A percentile compares a stretch with the other conserved stretches of the same genome.
These are phyloP conservation scores for Rotaria magnacalcarata DNA, from an alignment of 2,888 invertebrate species.

Conservation along the genomic window DNA sequence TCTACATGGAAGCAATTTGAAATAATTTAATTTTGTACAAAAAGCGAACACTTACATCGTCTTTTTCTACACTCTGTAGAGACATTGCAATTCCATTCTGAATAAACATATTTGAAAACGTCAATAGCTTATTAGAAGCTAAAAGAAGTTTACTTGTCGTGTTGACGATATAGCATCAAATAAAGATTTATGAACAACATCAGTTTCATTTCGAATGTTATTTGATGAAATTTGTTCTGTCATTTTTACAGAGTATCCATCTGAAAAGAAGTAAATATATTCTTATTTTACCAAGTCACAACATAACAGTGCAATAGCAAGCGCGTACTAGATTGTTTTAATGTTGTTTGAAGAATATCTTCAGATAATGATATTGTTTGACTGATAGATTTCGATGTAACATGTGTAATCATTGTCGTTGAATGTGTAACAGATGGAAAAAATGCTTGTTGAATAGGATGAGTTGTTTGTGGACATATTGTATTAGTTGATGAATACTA, in stretches of 20 bases:
- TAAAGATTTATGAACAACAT: background rate
- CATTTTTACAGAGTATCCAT: background rate
- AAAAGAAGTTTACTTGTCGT: background rate
- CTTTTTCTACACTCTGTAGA: background rate
- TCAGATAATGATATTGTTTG: background rate
- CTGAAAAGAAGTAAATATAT: background rate
- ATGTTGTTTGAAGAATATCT: background rate
- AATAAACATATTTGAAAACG: background rate
- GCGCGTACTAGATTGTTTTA: background rate
- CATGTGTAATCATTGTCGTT: background rate
- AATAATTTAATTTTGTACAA: background rate
- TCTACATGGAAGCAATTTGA: background rate
- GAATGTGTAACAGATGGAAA: background rate
- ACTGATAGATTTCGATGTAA: background rate
- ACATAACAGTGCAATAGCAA: too few relatives aligned
- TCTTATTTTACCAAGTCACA: too few relatives aligned
- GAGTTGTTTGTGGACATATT: background rate
- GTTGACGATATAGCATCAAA: slow-evolving; percentile 7
- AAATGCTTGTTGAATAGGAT: background rate
- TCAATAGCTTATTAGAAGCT: background rate
- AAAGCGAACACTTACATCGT: background rate
- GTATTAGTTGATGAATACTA: background rate
- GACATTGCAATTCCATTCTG: background rate
- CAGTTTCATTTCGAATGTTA: background rate
- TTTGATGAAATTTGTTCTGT: background rate